These are phyloP conservation scores for Sesamia inferens DNA, from an alignment of 2,888 invertebrate species.

Conservation along the genomic window DNA sequence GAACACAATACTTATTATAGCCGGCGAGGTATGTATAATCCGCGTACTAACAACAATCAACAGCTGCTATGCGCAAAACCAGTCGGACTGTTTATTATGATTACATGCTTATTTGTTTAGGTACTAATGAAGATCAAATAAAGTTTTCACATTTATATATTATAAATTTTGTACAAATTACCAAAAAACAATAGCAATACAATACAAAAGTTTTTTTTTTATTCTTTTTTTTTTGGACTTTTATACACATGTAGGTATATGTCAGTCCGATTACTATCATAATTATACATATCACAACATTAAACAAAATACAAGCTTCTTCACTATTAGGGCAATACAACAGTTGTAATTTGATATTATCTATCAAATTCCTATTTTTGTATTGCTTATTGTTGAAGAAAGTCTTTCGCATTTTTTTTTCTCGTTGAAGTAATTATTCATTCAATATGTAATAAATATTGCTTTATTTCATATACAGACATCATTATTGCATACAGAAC, in stretches of 20 bases:
- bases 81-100: background rate
- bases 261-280: no score
- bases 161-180: no score
- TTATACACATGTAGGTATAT: no score
- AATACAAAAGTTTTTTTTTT: no score
- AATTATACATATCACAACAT: no score
- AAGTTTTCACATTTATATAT: no score
- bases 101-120: background rate
- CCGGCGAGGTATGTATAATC: background rate
- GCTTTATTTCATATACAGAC: background rate
- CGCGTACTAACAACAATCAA: background rate
- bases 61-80: background rate
- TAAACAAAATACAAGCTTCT: no score
- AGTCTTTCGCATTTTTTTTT: background rate
- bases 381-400: background rate
- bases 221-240: no score
- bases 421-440: background rate
- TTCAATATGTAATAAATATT: background rate
- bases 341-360: background rate
- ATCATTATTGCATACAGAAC: background rate
- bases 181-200: no score
- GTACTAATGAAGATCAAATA: background rate
- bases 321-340: no score
- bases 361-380: background rate
- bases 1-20: background rate